Evolutionary conservation across 2,888 invertebrate genomes (phyloP).

Genomic region (Phoronis australis): DNA sequence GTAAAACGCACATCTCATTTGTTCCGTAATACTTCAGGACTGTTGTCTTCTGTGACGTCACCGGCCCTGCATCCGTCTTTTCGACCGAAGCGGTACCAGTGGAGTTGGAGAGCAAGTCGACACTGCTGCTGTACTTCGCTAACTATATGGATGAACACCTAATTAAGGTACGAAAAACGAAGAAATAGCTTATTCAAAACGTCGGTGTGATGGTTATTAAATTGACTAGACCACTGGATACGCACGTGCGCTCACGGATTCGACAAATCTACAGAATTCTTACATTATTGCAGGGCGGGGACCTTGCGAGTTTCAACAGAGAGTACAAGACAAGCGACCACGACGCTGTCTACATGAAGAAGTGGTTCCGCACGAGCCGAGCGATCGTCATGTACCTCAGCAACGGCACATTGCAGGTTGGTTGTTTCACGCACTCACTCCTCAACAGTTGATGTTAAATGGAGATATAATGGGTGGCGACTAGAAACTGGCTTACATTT

Average conservation of each 20-base stretch:
- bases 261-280: no score
- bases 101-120: constrained; percentile 50
- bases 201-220: no score
- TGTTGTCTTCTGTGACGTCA: constrained; percentile 54
- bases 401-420: constrained; percentile 52
- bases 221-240: no score
- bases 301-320: constrained; percentile 38
- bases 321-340: constrained; percentile 32
- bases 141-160: constrained; percentile 55
- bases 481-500: no score
- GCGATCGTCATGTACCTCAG: constrained; percentile 54
- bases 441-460: no score
- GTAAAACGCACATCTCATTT: neutral
- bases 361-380: constrained; percentile 53
- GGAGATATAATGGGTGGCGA: no score
- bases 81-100: constrained; percentile 46
- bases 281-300: constrained; percentile 38
- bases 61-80: constrained; percentile 52
- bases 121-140: constrained; percentile 52
- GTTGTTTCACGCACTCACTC: no score
- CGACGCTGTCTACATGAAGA: constrained; percentile 51
- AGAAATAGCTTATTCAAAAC: no score
- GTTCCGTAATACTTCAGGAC: no score
- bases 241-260: no score
- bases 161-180: constrained; percentile 51